Percentiles rank a stretch among this genome's conserved stretches.
Conservation (phyloP, 35 echinoderm and acorn worm genomes). For the Diadema setosum region DNA sequence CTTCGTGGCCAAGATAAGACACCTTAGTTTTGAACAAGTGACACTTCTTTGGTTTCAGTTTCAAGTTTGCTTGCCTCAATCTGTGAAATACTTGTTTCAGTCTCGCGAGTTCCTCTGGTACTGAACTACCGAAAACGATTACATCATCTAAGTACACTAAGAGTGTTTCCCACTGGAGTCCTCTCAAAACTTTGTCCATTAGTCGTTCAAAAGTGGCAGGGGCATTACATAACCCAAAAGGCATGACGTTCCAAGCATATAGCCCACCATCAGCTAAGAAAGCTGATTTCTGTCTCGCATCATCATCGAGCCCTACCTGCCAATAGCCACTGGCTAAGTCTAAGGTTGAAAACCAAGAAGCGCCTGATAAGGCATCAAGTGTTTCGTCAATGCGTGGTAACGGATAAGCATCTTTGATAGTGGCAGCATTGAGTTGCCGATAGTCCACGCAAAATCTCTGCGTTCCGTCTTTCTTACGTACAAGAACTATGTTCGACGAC, state of each 20-base stretch:
- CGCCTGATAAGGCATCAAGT: neutral
- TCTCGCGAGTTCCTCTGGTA: no score
- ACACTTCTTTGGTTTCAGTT: no score
- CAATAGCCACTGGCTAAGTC: conserved; percentile 14
- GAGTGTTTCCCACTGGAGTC: conserved; percentile 35
- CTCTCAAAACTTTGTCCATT: conserved; percentile 29
- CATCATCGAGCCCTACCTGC: conserved; percentile 2
- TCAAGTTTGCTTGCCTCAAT: no score
- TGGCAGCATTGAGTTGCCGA: conserved; percentile 22
- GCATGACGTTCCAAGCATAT: conserved; percentile 43
- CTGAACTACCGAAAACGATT: no score
- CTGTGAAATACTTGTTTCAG: no score
- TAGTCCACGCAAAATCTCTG: conserved; percentile 34
- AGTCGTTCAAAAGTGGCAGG: conserved; percentile 37
- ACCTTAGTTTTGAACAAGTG: no score
- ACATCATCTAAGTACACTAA: no score
- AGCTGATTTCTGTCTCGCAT: conserved; percentile 49
- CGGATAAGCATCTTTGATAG: conserved; percentile 53
- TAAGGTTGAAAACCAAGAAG: conserved; percentile 9
- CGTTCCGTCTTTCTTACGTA: conserved; percentile 20
- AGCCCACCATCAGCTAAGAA: conserved; percentile 37
- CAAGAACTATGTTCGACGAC: conserved; percentile 19
- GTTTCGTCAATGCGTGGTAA: conserved; percentile 5
- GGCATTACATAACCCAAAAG: conserved; percentile 57
- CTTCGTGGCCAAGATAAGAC: conserved; percentile 23